Percentiles rank a stretch among this genome's conserved stretches.
Evolutionary conservation across 2,888 invertebrate genomes (phyloP).

Genomic region (Tiliacea aurago): DNA sequence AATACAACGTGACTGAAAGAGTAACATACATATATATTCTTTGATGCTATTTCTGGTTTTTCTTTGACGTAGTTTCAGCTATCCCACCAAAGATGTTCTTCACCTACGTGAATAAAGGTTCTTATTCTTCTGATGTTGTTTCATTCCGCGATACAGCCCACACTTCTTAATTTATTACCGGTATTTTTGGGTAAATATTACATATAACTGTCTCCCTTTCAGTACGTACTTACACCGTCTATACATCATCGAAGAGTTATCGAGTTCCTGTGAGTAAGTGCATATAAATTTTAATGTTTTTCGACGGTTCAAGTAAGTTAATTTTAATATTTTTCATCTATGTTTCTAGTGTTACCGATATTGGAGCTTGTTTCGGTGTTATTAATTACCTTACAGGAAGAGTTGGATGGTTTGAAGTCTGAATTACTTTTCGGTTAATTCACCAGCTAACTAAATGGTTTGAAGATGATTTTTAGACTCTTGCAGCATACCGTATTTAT

Average conservation of each 20-base stretch:
- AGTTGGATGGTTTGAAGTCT: not conserved
- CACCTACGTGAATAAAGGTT: conserved; percentile 37
- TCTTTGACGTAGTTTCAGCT: conserved; percentile 44
- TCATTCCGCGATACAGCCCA: conserved; percentile 54
- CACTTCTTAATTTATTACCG: conserved; percentile 53
- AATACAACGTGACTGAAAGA: conserved; percentile 46
- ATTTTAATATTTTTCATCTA: conserved; percentile 45
- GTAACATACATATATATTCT: conserved; percentile 58
- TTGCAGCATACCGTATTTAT: not conserved
- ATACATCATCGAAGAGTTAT: conserved; percentile 59
- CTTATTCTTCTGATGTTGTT: conserved; percentile 32
- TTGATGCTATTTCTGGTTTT: conserved; percentile 61
- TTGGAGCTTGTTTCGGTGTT: not conserved
- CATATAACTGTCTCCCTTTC: conserved; percentile 60
- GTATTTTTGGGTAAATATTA: conserved; percentile 61
- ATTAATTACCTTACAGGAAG: not conserved
- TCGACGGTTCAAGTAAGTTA: conserved; percentile 55
- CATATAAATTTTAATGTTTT: conserved; percentile 61
- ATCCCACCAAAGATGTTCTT: conserved; percentile 36
- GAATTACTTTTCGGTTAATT: not conserved
- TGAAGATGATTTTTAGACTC: not conserved
- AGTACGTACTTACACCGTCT: conserved; percentile 56
- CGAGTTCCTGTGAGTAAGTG: conserved; percentile 58
- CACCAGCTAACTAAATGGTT: not conserved
- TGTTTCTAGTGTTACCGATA: not conserved